Conservation (phyloP, 2,888 invertebrate species). For the Lepidonotus clava region DNA sequence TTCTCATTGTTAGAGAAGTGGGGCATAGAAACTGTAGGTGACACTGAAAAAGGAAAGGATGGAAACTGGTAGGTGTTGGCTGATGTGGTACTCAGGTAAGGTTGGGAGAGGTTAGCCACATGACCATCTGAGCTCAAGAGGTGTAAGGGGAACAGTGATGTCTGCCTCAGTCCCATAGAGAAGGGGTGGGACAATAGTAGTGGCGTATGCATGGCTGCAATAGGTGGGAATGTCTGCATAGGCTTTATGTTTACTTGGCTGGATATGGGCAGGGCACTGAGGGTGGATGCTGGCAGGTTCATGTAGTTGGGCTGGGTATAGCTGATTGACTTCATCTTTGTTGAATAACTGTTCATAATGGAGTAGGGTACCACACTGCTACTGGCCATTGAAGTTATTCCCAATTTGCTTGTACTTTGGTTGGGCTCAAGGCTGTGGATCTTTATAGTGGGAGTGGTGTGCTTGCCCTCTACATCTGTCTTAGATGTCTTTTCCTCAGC, state of each 20-base stretch:
- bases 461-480: not conserved
- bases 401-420: not conserved
- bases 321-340: not conserved
- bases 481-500: not conserved
- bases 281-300: conserved; percentile 66
- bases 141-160: conserved; percentile 76
- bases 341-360: not conserved
- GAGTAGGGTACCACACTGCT: not conserved
- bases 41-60: conserved; percentile 59
- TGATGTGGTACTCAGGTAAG: conserved; percentile 62
- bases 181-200: conserved; percentile 69
- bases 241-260: conserved; percentile 68
- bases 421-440: not conserved
- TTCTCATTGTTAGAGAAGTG: conserved; percentile 62
- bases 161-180: conserved; percentile 67
- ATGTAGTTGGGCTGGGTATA: conserved; percentile 64
- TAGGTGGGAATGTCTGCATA: conserved; percentile 5
- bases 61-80: conserved; percentile 66
- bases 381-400: not conserved
- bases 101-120: conserved; percentile 75
- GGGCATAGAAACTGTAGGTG: conserved; percentile 64
- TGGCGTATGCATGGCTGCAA: conserved; percentile 67
- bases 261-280: conserved; percentile 66
- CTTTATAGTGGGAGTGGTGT: not conserved
- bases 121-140: conserved; percentile 81